phyloP scores from a whole-genome alignment of 2,797 vertebrate species.

The Eulemur coronatus region DNA sequence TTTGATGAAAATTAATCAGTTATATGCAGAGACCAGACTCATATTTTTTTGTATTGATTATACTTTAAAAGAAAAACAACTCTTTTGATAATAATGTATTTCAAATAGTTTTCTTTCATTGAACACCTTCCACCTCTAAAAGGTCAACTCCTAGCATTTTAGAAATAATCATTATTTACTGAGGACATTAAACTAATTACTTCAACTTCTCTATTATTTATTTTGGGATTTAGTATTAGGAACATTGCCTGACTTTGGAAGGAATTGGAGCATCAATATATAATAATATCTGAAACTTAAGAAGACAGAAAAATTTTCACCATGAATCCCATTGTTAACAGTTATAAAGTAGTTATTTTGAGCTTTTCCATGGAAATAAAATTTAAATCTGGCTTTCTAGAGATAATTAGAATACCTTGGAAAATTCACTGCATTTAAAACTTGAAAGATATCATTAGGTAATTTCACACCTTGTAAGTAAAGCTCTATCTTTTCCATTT shows the following conservation, averaged over 20 bases:
- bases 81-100: not conserved
- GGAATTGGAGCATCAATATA: not conserved
- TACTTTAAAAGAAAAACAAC: conserved; percentile 6
- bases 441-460: not conserved
- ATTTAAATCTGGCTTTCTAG: not conserved
- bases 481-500: conserved; percentile 21
- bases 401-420: not conserved
- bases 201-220: conserved; percentile 19
- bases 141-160: conserved; percentile 56
- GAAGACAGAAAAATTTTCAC: not conserved
- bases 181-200: conserved; percentile 47
- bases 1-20: not conserved
- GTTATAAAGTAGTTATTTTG: not conserved
- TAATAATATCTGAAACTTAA: not conserved
- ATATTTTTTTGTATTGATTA: not conserved
- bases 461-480: conserved; percentile 25
- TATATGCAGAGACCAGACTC: not conserved
- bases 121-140: not conserved
- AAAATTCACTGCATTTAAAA: conserved; percentile 17
- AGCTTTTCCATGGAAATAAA: not conserved
- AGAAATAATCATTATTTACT: conserved; percentile 59
- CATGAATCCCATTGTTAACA: not conserved
- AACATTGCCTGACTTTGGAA: not conserved
- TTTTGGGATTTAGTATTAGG: not conserved
- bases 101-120: conserved; percentile 4